phyloP scores from a whole-genome alignment of 2,113 vertebrate species.

The Gasterosteus nipponicus region DNA sequence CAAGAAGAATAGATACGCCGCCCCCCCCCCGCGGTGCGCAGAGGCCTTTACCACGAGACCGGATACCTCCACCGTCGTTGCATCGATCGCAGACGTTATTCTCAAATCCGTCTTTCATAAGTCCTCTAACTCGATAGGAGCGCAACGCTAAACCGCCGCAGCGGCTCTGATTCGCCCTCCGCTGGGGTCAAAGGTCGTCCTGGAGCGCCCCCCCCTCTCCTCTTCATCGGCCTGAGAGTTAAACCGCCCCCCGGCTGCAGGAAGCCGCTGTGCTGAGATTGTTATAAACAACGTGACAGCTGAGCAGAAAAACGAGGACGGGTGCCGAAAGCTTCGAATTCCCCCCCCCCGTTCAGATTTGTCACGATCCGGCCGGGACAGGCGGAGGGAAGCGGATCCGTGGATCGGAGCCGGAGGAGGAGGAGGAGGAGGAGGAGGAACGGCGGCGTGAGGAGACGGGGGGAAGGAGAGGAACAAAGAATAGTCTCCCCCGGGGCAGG shows the following conservation, averaged over 20 bases:
- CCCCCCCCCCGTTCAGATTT: neutral
- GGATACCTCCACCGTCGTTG: neutral
- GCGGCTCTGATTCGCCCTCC: neutral
- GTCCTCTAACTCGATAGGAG: constrained; percentile 19
- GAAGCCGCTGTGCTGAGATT: constrained; percentile 12
- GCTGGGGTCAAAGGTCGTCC: constrained; percentile 30
- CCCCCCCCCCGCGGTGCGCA: no score
- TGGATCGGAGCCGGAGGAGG: neutral
- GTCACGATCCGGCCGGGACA: constrained; percentile 37
- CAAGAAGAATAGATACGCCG: no score
- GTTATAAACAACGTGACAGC: constrained; percentile 25
- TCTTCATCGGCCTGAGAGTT: no score
- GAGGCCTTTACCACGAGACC: neutral
- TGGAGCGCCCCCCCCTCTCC: no score
- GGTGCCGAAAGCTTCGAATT: constrained; percentile 7
- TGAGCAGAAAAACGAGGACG: constrained; percentile 19
- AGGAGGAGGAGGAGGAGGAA: constrained; percentile 2
- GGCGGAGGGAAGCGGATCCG: no score
- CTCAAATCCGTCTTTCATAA: constrained; percentile 14
- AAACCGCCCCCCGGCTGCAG: neutral
- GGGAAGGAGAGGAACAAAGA: constrained; percentile 47
- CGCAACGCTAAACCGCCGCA: constrained; percentile 4
- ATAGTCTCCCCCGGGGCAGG: neutral
- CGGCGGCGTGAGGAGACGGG: no score
- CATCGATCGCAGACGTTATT: neutral